phyloP scores from a whole-genome alignment of 2,113 vertebrate species.

The Anhinga rufa region DNA sequence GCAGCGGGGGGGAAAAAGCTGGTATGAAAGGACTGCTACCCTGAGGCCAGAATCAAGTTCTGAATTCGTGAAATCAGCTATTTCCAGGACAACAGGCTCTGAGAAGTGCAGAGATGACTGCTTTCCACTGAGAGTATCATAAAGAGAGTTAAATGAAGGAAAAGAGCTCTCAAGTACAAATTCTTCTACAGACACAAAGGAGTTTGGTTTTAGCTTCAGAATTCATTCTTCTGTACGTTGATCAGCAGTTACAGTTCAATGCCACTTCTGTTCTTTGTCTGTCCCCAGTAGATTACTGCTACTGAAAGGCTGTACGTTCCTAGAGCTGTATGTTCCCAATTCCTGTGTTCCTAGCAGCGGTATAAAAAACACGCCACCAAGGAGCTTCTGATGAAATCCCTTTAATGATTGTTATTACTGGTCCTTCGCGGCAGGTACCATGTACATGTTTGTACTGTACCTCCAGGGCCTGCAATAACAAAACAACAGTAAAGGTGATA shows the following conservation, averaged over 20 bases:
- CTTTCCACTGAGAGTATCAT: neutral
- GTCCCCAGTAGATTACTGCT: neutral
- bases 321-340: neutral
- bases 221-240: neutral
- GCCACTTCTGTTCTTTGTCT: neutral
- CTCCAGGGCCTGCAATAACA: neutral
- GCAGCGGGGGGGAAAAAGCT: neutral
- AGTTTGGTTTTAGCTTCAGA: neutral
- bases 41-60: neutral
- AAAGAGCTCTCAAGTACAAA: neutral
- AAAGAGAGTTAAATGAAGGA: neutral
- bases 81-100: neutral
- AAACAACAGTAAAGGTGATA: neutral
- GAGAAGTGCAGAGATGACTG: neutral
- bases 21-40: neutral
- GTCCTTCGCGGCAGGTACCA: neutral
- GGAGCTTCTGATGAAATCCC: neutral
- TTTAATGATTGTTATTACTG: neutral
- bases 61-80: neutral
- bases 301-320: neutral
- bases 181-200: neutral
- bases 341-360: neutral
- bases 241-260: neutral
- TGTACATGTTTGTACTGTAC: neutral
- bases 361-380: neutral